phyloP scores from a whole-genome alignment of 1,140 invertebrate species.

The Probaryconus sp. region DNA sequence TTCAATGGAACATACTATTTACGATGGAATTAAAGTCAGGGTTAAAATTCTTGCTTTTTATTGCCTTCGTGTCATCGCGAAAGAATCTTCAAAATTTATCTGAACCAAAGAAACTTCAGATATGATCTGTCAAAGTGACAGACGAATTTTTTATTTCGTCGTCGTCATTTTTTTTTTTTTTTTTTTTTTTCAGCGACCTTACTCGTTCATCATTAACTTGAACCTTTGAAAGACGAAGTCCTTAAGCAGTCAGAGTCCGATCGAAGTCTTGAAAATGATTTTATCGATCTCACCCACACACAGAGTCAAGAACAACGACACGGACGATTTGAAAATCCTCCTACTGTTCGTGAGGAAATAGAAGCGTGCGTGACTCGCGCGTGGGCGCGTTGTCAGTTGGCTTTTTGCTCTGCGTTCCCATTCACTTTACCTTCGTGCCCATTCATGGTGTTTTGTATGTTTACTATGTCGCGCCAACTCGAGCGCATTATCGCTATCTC shows the following conservation, averaged over 20 bases:
- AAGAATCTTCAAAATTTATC: too few relatives aligned
- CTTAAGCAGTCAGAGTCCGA: conserved; percentile 9
- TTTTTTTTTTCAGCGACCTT: too few relatives aligned
- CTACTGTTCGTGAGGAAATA: conserved; percentile 20
- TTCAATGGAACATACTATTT: too few relatives aligned
- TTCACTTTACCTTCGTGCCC: conserved; percentile 31
- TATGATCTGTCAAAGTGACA: too few relatives aligned
- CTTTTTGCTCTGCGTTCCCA: conserved; percentile 11
- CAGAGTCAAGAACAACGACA: conserved; percentile 10
- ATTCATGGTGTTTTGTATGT: conserved; percentile 48
- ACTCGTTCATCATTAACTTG: conserved; percentile 12
- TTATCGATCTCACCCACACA: conserved; percentile 36
- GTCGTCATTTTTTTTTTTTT: too few relatives aligned
- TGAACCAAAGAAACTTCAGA: too few relatives aligned
- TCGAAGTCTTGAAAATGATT: conserved; percentile 10
- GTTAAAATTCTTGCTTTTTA: too few relatives aligned
- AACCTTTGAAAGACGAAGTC: conserved; percentile 7
- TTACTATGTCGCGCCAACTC: conserved; percentile 45
- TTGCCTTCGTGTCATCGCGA: too few relatives aligned
- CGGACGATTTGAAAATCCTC: conserved; percentile 31
- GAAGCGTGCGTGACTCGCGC: conserved; percentile 10
- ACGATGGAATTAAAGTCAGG: too few relatives aligned
- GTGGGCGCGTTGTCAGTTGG: conserved; percentile 29
- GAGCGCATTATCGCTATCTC: conserved; percentile 31
- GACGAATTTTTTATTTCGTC: too few relatives aligned